A percentile compares a stretch with the other conserved stretches of the same genome.
phyloP scores from a whole-genome alignment of 2,113 vertebrate genomes.

The Mobula hypostoma region DNA sequence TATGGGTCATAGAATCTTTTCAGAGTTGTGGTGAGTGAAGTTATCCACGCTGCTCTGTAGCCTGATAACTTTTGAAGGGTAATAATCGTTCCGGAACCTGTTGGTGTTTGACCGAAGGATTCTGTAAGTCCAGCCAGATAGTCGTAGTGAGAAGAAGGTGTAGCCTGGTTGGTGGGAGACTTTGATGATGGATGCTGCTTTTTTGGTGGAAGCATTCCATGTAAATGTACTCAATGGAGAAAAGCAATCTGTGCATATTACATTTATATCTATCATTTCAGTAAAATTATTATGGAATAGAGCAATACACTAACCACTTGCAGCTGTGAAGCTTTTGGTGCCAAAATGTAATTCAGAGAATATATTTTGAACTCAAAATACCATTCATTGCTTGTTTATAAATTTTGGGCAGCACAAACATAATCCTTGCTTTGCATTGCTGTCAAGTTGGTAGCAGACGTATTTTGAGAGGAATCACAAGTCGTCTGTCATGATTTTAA shows the following conservation, averaged over 20 bases:
- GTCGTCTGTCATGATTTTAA: not conserved
- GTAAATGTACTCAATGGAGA: not conserved
- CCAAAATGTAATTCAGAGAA: not conserved
- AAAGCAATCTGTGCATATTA: not conserved
- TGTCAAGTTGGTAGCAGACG: not conserved
- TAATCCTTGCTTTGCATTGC: not conserved
- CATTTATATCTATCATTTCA: not conserved
- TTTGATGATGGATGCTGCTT: too few relatives aligned
- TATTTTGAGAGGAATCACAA: not conserved
- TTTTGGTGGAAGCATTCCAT: too few relatives aligned
- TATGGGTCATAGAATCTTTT: too few relatives aligned
- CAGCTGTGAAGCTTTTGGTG: not conserved
- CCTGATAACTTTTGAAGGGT: too few relatives aligned
- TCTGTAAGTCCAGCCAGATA: too few relatives aligned
- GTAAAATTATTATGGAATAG: not conserved
- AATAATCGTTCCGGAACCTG: too few relatives aligned
- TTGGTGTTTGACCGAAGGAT: too few relatives aligned
- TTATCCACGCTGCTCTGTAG: too few relatives aligned
- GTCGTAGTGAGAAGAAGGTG: too few relatives aligned
- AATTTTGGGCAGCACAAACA: not conserved
- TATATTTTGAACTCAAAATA: not conserved
- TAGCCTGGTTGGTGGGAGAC: too few relatives aligned
- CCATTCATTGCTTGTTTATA: not conserved
- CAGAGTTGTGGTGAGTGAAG: too few relatives aligned
- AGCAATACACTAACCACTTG: not conserved